These are phyloP conservation scores for Shinisaurus crocodilurus DNA, from an alignment of 2,113 vertebrate genomes.

Conservation along the genomic window DNA sequence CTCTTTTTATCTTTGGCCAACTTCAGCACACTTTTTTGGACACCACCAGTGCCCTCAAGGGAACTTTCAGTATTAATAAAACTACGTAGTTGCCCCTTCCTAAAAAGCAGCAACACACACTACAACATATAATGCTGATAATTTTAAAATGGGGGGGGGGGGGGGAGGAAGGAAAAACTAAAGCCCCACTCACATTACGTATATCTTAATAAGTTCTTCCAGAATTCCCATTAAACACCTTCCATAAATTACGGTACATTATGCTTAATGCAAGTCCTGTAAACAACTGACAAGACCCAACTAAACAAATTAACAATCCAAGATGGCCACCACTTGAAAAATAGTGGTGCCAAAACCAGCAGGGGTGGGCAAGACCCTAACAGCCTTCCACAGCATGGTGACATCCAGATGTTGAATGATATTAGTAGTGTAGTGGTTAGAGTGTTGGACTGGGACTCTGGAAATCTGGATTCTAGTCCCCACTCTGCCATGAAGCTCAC, in stretches of 20 bases:
- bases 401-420: no score
- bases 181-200: no score
- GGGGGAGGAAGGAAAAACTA: no score
- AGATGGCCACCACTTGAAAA: not conserved
- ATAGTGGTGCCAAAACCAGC: no score
- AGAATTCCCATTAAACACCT: no score
- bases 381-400: no score
- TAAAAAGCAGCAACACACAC: not conserved
- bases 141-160: not conserved
- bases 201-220: no score
- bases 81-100: not conserved
- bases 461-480: no score
- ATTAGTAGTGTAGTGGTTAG: no score
- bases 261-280: not conserved
- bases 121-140: not conserved
- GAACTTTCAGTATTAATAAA: not conserved
- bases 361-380: not conserved
- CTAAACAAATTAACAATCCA: not conserved
- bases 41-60: not conserved
- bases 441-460: no score
- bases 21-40: not conserved
- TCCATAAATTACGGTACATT: no score
- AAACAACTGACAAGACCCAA: not conserved
- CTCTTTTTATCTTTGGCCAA: not conserved
- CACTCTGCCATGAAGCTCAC: no score